Conservation (phyloP, 2,888 invertebrate species). For the Andrena flavipes region DNA sequence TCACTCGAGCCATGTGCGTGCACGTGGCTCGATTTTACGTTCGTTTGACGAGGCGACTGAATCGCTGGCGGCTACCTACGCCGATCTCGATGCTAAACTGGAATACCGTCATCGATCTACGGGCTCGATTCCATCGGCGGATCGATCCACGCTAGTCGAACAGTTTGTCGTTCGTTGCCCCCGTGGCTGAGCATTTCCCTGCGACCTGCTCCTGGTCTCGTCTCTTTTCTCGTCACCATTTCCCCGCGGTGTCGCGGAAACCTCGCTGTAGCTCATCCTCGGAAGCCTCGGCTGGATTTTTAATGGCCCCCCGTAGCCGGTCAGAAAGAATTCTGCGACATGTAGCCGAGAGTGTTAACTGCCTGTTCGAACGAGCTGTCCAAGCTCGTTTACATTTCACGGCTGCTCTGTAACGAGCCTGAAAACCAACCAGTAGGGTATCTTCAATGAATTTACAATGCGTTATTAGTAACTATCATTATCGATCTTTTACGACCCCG, state of each 20-base stretch:
- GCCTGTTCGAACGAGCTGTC: constrained; percentile 37
- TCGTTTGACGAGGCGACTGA: not conserved
- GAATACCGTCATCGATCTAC: not conserved
- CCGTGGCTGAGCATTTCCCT: constrained; percentile 9
- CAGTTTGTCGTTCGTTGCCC: constrained; percentile 46
- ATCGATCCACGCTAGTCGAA: constrained; percentile 8
- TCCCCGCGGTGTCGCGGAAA: constrained; percentile 13
- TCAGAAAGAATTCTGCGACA: constrained; percentile 27
- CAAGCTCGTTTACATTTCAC: constrained; percentile 38
- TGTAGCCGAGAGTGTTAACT: constrained; percentile 41
- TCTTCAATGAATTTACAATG: constrained; percentile 46
- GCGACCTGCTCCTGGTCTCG: not conserved
- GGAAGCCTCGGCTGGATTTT: constrained; percentile 11
- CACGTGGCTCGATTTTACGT: constrained; percentile 22
- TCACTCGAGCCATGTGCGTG: constrained; percentile 12
- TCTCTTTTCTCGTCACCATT: constrained; percentile 1
- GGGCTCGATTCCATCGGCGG: constrained; percentile 9
- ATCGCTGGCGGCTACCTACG: not conserved
- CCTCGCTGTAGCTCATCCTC: not conserved
- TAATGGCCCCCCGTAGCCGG: constrained; percentile 10
- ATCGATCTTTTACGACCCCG: constrained; percentile 5
- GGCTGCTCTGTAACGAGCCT: not conserved
- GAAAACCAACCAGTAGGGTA: constrained; percentile 26
- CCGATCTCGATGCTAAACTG: not conserved
- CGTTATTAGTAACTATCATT: constrained; percentile 43